Evolutionary conservation across 2,888 invertebrate genomes (phyloP).

Genomic region (Megastigmus dorsalis): DNA sequence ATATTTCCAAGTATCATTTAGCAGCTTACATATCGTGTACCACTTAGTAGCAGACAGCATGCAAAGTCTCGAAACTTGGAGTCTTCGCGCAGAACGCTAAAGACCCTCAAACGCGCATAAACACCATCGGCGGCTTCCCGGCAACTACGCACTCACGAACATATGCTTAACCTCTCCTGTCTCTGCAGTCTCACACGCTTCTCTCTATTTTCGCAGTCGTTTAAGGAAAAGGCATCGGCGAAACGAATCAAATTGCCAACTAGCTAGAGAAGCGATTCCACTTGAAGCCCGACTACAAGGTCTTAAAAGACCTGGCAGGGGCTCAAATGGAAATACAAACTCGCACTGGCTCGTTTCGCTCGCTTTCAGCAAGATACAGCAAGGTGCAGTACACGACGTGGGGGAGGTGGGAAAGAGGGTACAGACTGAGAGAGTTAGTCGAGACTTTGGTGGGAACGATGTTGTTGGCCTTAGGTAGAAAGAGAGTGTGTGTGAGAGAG

Average conservation of each 20-base stretch:
- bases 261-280: conserved; percentile 31
- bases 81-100: background rate
- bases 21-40: no score
- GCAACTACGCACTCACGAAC: background rate
- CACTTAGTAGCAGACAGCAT: background rate
- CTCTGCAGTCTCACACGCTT: background rate
- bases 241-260: conserved; percentile 22
- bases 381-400: no score
- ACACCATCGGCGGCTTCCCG: background rate
- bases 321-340: conserved; percentile 49
- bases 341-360: conserved; percentile 32
- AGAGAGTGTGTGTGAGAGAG: conserved; percentile 16
- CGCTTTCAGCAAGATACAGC: conserved; percentile 12
- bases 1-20: no score
- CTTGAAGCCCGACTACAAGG: conserved; percentile 4
- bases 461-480: background rate
- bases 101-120: conserved; percentile 16
- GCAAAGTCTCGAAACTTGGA: no score
- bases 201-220: conserved; percentile 24
- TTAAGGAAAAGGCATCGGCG: background rate
- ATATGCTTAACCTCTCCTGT: background rate
- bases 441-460: conserved; percentile 10
- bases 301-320: conserved; percentile 35
- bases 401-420: conserved; percentile 1
- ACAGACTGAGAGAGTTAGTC: conserved; percentile 4